Base-by-base conservation (phyloP, 2,888 invertebrate genomes). In the Agriopis leucophaearia region DNA sequence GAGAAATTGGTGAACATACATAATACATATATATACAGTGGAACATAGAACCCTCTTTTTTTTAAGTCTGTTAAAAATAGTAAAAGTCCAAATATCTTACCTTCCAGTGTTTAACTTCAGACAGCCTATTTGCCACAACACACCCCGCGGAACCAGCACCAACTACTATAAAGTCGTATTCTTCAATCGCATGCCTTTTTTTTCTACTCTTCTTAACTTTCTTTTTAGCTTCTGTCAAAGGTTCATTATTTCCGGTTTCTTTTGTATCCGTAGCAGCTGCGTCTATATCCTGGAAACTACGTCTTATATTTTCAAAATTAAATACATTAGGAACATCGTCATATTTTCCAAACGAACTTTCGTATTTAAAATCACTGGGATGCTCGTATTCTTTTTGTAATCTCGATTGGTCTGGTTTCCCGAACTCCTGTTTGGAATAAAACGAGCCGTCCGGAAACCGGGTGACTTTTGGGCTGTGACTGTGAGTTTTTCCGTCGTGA, bases 91-190 rank as follows among this genome's bases (percentile, higher is more conserved):
- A 55, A 16, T n/a, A 18, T 45, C 92, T 88, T 74, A 95, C 95
- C 90, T 89, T 94, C 95, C 95, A 95, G 73, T 94, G 87, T 64
- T 94, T 91, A 0, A 95, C 90, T 90, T 96, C 96, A 3, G 95
- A 93, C 0, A 96, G 85, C 13, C 96, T 90, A 84, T 95, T 96
- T 0, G 96, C 96, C 16, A 96, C 79, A 38, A 96, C 96, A 80
- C 96, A 96, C 0, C 96, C 96, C 0, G 96, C 96, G 8, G 96
- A 96, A 0, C 96, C 96, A 0, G 95, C 96, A 16, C 96, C 96
- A 45, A 96, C 94, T 59, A 95, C 88, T 64, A 96, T 95, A 74
- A 95, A 96, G 77, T 96, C 96, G 78, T 88, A 95, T 52, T 92
- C 89, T 73, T 92, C 89, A 50, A 78, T 59, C 7, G 74, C 69